Conservation (phyloP, 2,113 vertebrate species). For the Machaerirhynchus nigripectus region DNA sequence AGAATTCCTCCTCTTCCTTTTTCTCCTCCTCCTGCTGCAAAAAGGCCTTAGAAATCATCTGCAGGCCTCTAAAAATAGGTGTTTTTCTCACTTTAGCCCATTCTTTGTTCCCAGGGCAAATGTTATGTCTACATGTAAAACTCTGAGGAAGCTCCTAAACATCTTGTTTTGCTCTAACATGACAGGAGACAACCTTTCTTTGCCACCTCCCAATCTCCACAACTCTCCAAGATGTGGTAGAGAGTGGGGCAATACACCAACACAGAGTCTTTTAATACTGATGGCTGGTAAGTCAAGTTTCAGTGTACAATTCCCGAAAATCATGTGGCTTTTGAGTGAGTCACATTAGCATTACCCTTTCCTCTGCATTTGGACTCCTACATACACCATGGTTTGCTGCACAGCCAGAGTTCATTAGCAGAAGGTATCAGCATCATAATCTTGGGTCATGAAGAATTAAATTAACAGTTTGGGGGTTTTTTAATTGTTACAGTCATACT, state of each 20-base stretch:
- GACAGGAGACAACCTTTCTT: neutral
- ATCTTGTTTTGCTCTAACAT: neutral
- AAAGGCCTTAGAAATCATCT: neutral
- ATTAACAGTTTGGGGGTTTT: fast-evolving
- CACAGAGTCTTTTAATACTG: neutral
- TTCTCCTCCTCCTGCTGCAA: neutral
- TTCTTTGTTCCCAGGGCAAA: neutral
- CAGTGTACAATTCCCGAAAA: neutral
- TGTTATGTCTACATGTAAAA: neutral
- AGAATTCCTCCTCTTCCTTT: neutral
- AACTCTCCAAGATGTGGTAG: neutral
- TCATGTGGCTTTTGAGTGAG: neutral
- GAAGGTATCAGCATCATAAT: neutral
- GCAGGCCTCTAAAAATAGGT: neutral
- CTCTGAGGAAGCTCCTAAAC: neutral
- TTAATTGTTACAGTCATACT: neutral
- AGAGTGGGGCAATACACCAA: neutral
- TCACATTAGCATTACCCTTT: neutral
- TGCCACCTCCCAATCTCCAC: neutral
- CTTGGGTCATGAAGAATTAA: neutral
- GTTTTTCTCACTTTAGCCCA: neutral
- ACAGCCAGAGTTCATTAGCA: neutral
- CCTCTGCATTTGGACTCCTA: neutral
- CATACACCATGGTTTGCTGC: fast-evolving
- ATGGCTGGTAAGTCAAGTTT: neutral